These are phyloP conservation scores for Gasterosteus nipponicus DNA, from an alignment of 2,113 vertebrate species.

Conservation along the genomic window DNA sequence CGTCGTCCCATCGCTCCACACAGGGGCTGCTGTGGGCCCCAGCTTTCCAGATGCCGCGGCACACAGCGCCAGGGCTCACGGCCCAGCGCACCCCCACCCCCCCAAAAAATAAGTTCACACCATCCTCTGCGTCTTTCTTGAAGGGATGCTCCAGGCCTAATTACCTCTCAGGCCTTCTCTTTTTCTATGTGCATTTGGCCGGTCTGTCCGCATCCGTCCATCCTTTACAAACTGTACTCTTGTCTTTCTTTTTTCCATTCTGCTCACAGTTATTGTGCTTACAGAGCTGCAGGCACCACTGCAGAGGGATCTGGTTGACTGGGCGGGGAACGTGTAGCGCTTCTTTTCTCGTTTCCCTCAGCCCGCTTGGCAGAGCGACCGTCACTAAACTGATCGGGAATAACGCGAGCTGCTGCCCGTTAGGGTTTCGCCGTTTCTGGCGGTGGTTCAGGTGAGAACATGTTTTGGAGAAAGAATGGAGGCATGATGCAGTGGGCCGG, in stretches of 20 bases:
- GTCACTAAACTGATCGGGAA: constrained; percentile 66
- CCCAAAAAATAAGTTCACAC: constrained; percentile 60
- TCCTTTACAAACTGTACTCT: neutral
- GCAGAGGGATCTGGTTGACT: neutral
- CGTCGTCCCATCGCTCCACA: constrained; percentile 70
- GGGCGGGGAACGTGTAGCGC: neutral
- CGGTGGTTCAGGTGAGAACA: constrained; percentile 46
- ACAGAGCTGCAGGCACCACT: constrained; percentile 1
- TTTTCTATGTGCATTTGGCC: neutral
- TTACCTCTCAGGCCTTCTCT: constrained; percentile 51
- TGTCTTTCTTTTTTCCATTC: neutral
- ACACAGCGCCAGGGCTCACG: constrained; percentile 64
- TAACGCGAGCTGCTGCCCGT: constrained; percentile 58
- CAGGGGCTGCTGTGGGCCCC: constrained; percentile 61
- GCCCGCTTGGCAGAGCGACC: constrained; percentile 55
- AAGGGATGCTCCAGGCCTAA: constrained; percentile 64
- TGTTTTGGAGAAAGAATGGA: constrained; percentile 33
- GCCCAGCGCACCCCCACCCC: constrained; percentile 41
- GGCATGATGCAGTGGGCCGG: constrained; percentile 31
- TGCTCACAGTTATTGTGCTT: neutral
- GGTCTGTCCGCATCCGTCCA: neutral
- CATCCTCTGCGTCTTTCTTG: constrained; percentile 47
- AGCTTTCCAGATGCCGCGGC: constrained; percentile 81
- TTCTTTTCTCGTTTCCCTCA: constrained; percentile 11
- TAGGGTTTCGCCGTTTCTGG: constrained; percentile 34